Base-by-base conservation (phyloP, 2,888 invertebrate genomes). In the Stegophylla sp. region DNA sequence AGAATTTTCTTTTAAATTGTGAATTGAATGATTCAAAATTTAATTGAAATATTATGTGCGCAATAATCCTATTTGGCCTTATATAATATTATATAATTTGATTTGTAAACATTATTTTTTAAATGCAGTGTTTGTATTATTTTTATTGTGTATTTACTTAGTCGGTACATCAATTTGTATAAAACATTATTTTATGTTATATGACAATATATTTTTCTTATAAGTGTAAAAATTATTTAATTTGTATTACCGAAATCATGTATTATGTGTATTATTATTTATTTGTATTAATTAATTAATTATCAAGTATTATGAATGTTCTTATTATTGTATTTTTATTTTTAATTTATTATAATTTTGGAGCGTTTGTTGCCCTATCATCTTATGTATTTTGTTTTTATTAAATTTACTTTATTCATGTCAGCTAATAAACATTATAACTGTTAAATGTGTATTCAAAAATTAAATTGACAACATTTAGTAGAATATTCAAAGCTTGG, bases 181-280 rank as follows among this genome's bases (percentile, higher is more conserved):
- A 64, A 53, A 64, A 63, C 48, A 63, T 61, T 74, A 34, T 75
- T 51, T 64, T 41, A 17, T 63, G 34, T 51, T 28, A 63, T 34
- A 17, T 61, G 28, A 51, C 17, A 41, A 64, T 17, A 15, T 61
- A 53, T 75, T 53, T 51, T 64, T 74, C 20, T 73, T 64, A 12
- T 64, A 64, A 75, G 13, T 53, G 51, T 75, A 75, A 53, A 53
- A 23, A 66, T 17, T 51, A 64, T 51, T 74, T 41, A 23, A 66
- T 75, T 64, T 64, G n/a, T 51, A 75, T 75, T 66, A 66, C 64
- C 23, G 41, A 75, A 41, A 41, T 53, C 12, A 66, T 75, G 53
- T 75, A 64, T 64, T 75, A 64, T 75, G 64, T 75, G 41, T 75
- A 74, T 75, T 75, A 75, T 75, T 66, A 53, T 53, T 75, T 64